Evolutionary conservation across 53 echinoderm and acorn worm genomes (phyloP).

Genomic region (Astropecten irregularis): DNA sequence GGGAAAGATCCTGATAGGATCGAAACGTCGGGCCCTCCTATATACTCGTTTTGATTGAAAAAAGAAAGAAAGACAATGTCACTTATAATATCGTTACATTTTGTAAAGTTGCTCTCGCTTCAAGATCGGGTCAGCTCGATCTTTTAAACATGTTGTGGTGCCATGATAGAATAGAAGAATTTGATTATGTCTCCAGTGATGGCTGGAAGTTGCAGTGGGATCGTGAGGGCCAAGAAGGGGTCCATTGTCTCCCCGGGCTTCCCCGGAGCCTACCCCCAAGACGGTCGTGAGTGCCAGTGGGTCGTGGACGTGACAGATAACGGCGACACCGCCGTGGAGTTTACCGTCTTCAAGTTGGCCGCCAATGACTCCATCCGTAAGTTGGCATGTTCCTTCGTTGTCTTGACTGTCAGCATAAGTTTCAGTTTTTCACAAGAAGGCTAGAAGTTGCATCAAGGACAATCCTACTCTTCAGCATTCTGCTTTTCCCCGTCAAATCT

Average conservation of each 20-base stretch:
- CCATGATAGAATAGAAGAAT: too few species aligned
- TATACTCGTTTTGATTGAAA: too few species aligned
- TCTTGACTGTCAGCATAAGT: background rate
- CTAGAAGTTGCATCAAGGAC: too few species aligned
- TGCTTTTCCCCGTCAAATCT: too few species aligned
- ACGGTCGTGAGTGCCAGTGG: conserved; percentile 65
- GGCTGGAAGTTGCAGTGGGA: conserved; percentile 64
- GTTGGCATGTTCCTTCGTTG: background rate
- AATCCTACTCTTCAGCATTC: too few species aligned
- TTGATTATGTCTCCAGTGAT: conserved; percentile 19
- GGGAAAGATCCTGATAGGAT: too few species aligned
- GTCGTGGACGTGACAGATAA: conserved; percentile 60
- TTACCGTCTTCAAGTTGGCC: conserved; percentile 57
- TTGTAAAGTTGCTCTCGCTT: too few species aligned
- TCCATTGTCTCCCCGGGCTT: conserved; percentile 67
- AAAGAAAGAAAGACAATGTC: background rate
- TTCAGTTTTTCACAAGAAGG: too few species aligned
- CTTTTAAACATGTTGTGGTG: too few species aligned
- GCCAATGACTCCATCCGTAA: conserved; percentile 6
- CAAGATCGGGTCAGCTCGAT: too few species aligned
- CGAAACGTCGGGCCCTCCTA: too few species aligned
- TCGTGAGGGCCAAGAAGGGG: conserved; percentile 40
- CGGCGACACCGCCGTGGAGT: conserved; percentile 58
- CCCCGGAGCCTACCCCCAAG: conserved; percentile 57
- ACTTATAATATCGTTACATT: too few species aligned